These are phyloP conservation scores for Rosalia funebris DNA, from an alignment of 2,888 invertebrate genomes.

Conservation along the genomic window DNA sequence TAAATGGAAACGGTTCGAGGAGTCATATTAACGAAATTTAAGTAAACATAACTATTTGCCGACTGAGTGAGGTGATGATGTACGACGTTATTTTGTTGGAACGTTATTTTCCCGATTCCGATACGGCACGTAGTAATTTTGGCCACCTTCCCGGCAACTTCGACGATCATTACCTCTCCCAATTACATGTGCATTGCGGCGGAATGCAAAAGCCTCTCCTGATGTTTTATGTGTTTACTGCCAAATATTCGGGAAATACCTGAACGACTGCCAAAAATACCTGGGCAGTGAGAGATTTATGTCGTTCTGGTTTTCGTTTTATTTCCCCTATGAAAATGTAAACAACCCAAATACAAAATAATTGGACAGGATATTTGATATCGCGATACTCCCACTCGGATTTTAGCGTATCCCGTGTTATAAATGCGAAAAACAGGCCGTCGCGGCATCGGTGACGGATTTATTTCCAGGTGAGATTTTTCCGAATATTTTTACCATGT, in stretches of 20 bases:
- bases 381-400: neutral
- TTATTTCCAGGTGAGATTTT: no score
- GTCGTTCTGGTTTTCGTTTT: conserved; percentile 3
- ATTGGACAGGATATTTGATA: conserved; percentile 4
- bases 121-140: conserved; percentile 22
- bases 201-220: conserved; percentile 24
- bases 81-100: no score
- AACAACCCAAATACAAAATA: conserved; percentile 4
- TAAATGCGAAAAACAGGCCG: neutral
- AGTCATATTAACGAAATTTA: no score
- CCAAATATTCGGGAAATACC: conserved; percentile 33
- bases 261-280: conserved; percentile 37
- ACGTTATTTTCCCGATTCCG: conserved; percentile 1
- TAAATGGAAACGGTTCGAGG: no score
- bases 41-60: no score
- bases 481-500: no score
- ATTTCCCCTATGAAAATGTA: conserved; percentile 10
- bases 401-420: neutral
- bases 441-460: no score
- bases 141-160: conserved; percentile 37
- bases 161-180: conserved; percentile 53
- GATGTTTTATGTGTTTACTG: conserved; percentile 13
- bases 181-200: conserved; percentile 51
- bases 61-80: no score
- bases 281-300: conserved; percentile 21